Base-by-base conservation (phyloP, 2,113 vertebrate species). In the Oryzias celebensis region DNA sequence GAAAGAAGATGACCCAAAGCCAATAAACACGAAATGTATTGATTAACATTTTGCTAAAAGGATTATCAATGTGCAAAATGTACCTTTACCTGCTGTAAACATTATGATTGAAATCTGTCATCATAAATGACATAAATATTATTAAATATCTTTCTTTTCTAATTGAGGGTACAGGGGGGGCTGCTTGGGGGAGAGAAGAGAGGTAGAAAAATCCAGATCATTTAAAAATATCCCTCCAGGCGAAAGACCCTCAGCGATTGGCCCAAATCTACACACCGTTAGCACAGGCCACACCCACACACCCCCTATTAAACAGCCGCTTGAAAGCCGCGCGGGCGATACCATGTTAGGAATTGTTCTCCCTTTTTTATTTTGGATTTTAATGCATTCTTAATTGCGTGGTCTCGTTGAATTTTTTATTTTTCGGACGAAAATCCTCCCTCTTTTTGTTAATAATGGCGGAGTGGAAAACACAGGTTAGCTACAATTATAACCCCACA, bases 401-500 rank as follows among this genome's bases (percentile, higher is more conserved):
- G 0, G 8, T 44, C 15, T 18, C 8, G 8, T 20, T n/a, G 0
- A 1, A 4, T 5, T 54, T 54, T 41, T 2, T 13, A 16, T 2
- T 2, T n/a, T 54, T 54, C 14, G 5, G 20, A 7, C 2, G 3
- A 18, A 18, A 20, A 14, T 12, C 16, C 0, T 51, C 13, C 7
- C 54, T 52, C 23, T 51, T 14, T 13, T 18, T 22, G 15, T 10
- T 18, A 16, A 55, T 31, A 42, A 93, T 93, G 91, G 85, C 90
- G 16, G 90, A 92, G 10, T 93, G 90, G 91, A 92, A 88, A 62
- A 20, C 85, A 1, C 89, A 86, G 3, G 41, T 90, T 7, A 48
- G 20, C n/a, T 90, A 88, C 74, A 90, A 89, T 47, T 91, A 87
- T 62, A 89, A 75, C 63, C 69, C 79, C 0, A 71, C 90, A 0